phyloP scores from a whole-genome alignment of 2,888 invertebrate species.

The Eurois occulta region DNA sequence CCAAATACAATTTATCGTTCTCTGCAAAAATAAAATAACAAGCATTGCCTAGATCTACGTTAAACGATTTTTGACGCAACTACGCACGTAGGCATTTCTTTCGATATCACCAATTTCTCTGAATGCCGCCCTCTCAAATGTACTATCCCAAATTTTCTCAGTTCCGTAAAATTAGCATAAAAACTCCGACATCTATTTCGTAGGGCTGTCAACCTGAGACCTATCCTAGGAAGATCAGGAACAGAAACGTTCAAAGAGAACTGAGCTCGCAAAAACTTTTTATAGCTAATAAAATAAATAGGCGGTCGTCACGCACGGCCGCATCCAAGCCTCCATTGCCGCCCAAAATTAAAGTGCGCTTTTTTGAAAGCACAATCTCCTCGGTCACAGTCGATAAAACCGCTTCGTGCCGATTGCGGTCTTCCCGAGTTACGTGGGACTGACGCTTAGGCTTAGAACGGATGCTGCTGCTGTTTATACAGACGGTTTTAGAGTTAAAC shows the following conservation, averaged over 20 bases:
- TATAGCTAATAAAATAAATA: slow-evolving; percentile 89
- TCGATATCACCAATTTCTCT: slow-evolving; percentile 5
- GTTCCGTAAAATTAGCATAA: slow-evolving; percentile 53
- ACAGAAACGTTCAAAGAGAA: slow-evolving; percentile 64
- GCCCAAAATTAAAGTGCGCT: slow-evolving; percentile 88
- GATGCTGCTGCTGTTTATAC: slow-evolving; percentile 23
- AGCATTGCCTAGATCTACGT: background rate
- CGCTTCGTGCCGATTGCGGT: slow-evolving; percentile 87
- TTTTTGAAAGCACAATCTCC: slow-evolving; percentile 87
- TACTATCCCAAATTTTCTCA: slow-evolving; percentile 37
- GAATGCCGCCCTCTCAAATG: slow-evolving; percentile 26
- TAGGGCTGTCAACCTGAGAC: slow-evolving; percentile 34
- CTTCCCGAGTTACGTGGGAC: slow-evolving; percentile 74
- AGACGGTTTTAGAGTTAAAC: background rate
- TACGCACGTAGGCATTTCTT: background rate
- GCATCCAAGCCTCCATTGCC: slow-evolving; percentile 76
- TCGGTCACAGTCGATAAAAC: slow-evolving; percentile 89
- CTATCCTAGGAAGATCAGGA: slow-evolving; percentile 59
- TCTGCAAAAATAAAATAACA: background rate
- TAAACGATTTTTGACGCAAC: slow-evolving; percentile 7
- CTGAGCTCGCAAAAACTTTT: slow-evolving; percentile 78
- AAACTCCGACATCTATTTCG: slow-evolving; percentile 39
- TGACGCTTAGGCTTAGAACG: slow-evolving; percentile 64
- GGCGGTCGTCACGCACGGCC: slow-evolving; percentile 85
- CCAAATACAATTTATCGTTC: background rate